Percentiles rank a stretch among this genome's conserved stretches.
Evolutionary conservation across 2,113 vertebrate species (phyloP).

Genomic region (Onychostoma macrolepis): DNA sequence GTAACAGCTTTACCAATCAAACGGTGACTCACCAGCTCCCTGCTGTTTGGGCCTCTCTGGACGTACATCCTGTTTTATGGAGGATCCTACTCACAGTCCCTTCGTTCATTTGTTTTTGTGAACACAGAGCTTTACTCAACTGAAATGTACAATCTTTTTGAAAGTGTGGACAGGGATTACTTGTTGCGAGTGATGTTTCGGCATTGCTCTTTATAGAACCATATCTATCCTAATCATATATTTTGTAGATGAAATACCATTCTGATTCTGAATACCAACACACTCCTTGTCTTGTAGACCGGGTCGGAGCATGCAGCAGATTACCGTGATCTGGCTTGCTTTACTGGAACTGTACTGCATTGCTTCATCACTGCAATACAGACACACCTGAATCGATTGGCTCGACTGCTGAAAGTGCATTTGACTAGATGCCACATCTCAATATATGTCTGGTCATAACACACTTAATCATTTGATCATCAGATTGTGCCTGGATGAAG

Average conservation of each 20-base stretch:
- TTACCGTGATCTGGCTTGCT: not conserved
- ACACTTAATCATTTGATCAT: not conserved
- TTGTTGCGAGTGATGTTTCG: not conserved
- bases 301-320: not conserved
- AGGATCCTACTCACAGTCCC: slow-evolving; percentile 44
- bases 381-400: not conserved
- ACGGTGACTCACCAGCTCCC: slow-evolving; percentile 70
- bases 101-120: not conserved
- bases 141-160: not conserved
- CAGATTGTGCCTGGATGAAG: not conserved
- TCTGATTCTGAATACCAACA: not conserved
- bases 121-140: not conserved
- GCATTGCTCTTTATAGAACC: not conserved
- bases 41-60: slow-evolving; percentile 74
- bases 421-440: not conserved
- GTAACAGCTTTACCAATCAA: slow-evolving; percentile 65
- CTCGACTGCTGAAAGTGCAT: not conserved
- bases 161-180: not conserved
- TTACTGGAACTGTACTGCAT: not conserved
- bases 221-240: not conserved
- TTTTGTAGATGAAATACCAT: not conserved
- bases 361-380: not conserved
- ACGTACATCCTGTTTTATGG: slow-evolving; percentile 70
- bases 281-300: too few species aligned
- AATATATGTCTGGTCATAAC: not conserved